These are phyloP conservation scores for Theropithecus gelada DNA, from an alignment of 2,113 vertebrate genomes.

Conservation along the genomic window DNA sequence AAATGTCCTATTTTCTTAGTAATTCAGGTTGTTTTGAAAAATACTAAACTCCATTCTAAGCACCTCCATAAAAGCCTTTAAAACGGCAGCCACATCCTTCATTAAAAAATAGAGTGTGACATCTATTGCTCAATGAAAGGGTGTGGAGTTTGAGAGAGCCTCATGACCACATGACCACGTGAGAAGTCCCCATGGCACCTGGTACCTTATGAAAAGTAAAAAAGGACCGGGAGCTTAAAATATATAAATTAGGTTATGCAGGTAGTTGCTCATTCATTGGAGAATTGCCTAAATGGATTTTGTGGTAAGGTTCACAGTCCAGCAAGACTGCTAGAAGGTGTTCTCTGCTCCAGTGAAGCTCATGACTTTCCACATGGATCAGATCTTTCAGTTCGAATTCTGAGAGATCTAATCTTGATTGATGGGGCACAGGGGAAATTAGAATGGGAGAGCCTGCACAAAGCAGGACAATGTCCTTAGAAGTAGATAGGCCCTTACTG, in stretches of 20 bases:
- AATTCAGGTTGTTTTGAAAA: neutral
- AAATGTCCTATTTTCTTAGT: neutral
- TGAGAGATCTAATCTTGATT: too few species aligned
- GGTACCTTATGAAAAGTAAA: neutral
- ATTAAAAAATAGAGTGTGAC: neutral
- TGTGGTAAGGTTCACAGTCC: neutral
- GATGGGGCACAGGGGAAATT: too few species aligned
- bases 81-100: neutral
- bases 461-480: too few species aligned
- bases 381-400: too few species aligned
- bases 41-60: neutral
- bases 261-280: neutral
- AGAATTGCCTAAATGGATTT: neutral
- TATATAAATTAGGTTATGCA: neutral
- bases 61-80: neutral
- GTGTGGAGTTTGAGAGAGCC: neutral
- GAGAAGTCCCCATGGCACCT: neutral
- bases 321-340: neutral
- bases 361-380: neutral
- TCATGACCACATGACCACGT: neutral
- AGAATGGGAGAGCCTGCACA: rapidly evolving
- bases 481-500: neutral
- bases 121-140: neutral
- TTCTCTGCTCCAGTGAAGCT: neutral
- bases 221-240: neutral